phyloP scores from a whole-genome alignment of 2,888 invertebrate species.

The Zelleria hepariella region DNA sequence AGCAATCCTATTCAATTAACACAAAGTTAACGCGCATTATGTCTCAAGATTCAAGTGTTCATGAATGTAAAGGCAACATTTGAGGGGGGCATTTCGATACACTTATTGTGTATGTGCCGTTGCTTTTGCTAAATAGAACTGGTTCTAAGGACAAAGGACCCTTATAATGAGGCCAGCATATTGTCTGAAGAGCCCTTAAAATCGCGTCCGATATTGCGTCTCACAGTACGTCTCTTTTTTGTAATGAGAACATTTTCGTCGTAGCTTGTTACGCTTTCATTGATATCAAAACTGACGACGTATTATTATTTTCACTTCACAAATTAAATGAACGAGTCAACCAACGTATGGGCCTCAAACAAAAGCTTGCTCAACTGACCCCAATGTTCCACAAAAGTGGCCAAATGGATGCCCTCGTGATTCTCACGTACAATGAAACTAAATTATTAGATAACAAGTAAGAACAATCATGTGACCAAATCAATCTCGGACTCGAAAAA shows the following conservation, averaged over 20 bases:
- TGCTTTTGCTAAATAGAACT: conserved; percentile 58
- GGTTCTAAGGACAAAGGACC: conserved; percentile 69
- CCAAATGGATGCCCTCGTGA: background rate
- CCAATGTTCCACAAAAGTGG: background rate
- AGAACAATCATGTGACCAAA: background rate
- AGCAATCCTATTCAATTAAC: conserved; percentile 46
- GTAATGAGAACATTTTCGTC: conserved; percentile 30
- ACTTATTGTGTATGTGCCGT: conserved; percentile 60
- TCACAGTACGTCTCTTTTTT: conserved; percentile 49
- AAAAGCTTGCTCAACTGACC: background rate
- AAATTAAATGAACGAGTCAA: background rate
- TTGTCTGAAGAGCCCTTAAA: conserved; percentile 62
- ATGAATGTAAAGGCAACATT: conserved; percentile 47
- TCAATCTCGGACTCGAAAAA: background rate
- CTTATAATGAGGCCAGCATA: conserved; percentile 69
- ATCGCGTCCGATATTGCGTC: conserved; percentile 42
- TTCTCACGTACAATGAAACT: background rate
- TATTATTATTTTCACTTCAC: background rate
- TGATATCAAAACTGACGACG: background rate
- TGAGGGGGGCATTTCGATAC: conserved; percentile 62
- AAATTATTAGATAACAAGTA: too few species aligned
- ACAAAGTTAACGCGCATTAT: conserved; percentile 45
- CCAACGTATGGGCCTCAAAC: background rate
- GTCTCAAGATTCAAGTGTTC: conserved; percentile 52
- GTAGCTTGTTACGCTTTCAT: background rate